Evolutionary conservation across 2,888 invertebrate species (phyloP).

Genomic region (Carabus problematicus): DNA sequence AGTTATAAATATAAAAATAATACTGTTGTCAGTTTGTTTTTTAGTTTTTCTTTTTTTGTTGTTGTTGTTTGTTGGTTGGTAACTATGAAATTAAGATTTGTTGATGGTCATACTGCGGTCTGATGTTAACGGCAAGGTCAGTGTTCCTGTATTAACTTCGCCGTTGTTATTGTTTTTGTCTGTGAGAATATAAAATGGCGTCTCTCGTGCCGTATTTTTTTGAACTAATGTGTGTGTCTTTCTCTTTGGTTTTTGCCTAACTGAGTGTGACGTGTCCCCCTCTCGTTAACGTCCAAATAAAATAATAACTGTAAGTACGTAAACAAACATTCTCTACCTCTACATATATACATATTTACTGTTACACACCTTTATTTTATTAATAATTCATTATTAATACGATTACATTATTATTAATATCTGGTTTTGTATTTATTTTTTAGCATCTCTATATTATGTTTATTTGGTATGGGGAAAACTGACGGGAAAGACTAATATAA

Average conservation of each 20-base stretch:
- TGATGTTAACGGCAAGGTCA: constrained; percentile 36
- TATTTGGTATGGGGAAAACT: constrained; percentile 56
- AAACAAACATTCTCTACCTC: constrained; percentile 32
- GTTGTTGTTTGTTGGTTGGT: not conserved
- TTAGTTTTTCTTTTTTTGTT: too few relatives aligned
- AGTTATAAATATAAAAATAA: too few relatives aligned
- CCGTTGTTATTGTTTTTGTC: too few relatives aligned
- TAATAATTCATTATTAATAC: constrained; percentile 16
- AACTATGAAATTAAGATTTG: constrained; percentile 6
- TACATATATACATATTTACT: constrained; percentile 16
- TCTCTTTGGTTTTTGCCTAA: constrained; percentile 63
- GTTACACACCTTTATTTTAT: constrained; percentile 1
- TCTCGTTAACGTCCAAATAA: constrained; percentile 53
- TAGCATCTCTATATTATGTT: constrained; percentile 50
- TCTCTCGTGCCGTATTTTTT: constrained; percentile 42
- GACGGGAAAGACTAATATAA: constrained; percentile 59
- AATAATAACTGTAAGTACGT: constrained; percentile 58
- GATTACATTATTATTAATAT: constrained; percentile 34
- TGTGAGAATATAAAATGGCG: constrained; percentile 1
- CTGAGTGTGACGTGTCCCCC: constrained; percentile 56
- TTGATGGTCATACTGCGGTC: constrained; percentile 33
- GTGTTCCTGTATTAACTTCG: constrained; percentile 22
- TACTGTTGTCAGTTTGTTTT: too few relatives aligned
- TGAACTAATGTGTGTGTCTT: constrained; percentile 58
- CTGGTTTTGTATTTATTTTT: constrained; percentile 45